These are phyloP conservation scores for Opisthocomus hoazin DNA, from an alignment of 2,113 vertebrate species.

Conservation along the genomic window DNA sequence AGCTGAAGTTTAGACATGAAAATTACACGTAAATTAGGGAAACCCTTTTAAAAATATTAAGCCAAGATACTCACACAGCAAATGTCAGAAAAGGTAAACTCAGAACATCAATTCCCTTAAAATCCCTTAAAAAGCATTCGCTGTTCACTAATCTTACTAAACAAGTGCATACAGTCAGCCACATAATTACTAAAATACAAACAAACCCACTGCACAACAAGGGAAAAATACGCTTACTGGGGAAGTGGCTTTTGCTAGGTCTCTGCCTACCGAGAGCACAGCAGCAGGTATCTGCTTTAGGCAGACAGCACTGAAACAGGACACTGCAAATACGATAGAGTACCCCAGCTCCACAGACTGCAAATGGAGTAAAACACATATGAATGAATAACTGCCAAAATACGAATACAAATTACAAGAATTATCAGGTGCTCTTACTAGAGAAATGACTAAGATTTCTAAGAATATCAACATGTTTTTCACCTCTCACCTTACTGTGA, in stretches of 20 bases:
- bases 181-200: background rate
- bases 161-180: background rate
- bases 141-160: background rate
- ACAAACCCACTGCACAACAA: background rate
- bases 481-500: background rate
- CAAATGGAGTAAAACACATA: background rate
- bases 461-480: background rate
- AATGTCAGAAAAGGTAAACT: background rate
- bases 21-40: background rate
- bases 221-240: background rate
- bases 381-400: background rate
- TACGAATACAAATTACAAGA: background rate
- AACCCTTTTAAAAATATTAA: background rate
- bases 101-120: background rate
- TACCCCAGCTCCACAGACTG: background rate
- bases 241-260: background rate
- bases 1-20: background rate
- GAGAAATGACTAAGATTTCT: background rate
- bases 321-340: background rate
- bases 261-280: background rate
- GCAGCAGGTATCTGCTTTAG: background rate
- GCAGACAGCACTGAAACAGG: background rate
- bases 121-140: background rate
- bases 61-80: background rate
- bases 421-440: background rate